A percentile compares a stretch with the other conserved stretches of the same genome.
These are phyloP conservation scores for Clupea harengus DNA, from an alignment of 2,113 vertebrate species.

Conservation along the genomic window DNA sequence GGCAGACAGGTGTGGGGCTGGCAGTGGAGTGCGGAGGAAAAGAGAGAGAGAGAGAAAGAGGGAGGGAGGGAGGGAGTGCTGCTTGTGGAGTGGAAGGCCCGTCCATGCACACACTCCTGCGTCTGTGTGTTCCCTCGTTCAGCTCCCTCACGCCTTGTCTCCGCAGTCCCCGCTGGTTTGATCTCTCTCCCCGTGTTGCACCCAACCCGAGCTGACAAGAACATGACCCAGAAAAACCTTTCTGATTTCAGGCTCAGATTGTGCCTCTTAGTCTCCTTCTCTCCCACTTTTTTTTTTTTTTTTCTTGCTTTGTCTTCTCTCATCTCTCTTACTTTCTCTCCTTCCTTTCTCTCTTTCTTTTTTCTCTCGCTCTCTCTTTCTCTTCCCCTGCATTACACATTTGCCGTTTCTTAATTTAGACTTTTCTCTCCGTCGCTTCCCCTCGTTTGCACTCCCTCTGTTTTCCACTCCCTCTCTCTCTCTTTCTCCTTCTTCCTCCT, in stretches of 20 bases:
- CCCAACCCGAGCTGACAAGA: constrained; percentile 40
- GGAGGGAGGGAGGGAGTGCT: neutral
- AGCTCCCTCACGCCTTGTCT: neutral
- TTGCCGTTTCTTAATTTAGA: constrained; percentile 13
- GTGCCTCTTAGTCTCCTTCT: constrained; percentile 17
- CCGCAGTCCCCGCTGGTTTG: neutral
- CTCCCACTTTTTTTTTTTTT: neutral
- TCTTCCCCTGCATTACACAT: constrained; percentile 11
- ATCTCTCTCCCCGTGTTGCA: constrained; percentile 15
- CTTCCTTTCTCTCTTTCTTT: neutral
- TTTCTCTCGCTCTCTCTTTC: constrained; percentile 15
- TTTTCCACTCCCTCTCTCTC: neutral
- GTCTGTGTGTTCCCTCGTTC: neutral
- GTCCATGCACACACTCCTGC: neutral
- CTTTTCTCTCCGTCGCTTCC: neutral
- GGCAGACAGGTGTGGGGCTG: neutral
- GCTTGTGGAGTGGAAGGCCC: neutral
- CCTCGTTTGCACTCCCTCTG: neutral
- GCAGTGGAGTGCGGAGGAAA: neutral
- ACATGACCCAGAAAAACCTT: constrained; percentile 56
- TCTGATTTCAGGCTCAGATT: constrained; percentile 44
- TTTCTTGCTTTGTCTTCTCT: constrained; percentile 17
- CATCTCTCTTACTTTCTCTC: neutral
- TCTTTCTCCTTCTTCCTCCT: neutral
- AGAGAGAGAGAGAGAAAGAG: neutral